A percentile compares a stretch with the other conserved stretches of the same genome.
These are phyloP conservation scores for Xanthorhoe designata DNA, from an alignment of 2,888 invertebrate species.

Conservation along the genomic window DNA sequence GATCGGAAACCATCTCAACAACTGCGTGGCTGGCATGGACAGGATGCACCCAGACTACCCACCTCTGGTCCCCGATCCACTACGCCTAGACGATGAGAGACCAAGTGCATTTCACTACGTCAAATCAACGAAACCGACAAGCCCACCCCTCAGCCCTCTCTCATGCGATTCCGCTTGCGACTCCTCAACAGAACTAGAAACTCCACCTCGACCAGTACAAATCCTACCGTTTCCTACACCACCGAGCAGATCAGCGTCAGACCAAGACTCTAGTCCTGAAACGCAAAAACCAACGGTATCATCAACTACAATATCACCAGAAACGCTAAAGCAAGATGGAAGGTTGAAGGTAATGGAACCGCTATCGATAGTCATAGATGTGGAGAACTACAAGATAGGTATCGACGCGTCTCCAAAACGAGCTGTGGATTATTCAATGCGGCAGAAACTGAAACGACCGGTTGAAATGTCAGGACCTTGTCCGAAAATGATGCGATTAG, in stretches of 20 bases:
- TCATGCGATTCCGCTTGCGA: constrained; percentile 90
- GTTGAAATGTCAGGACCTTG: constrained; percentile 64
- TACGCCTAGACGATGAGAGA: constrained; percentile 75
- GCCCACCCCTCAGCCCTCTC: constrained; percentile 90
- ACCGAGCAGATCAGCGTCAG: constrained; percentile 86
- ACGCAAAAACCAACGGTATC: constrained; percentile 82
- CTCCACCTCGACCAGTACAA: constrained; percentile 79
- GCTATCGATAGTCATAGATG: constrained; percentile 78
- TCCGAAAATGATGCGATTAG: constrained; percentile 64
- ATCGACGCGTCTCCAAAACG: constrained; percentile 80
- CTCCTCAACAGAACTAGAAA: constrained; percentile 82
- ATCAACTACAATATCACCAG: constrained; percentile 83
- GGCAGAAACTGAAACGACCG: constrained; percentile 73
- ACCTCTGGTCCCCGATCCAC: constrained; percentile 85
- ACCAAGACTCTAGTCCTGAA: constrained; percentile 81
- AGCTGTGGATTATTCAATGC: constrained; percentile 78
- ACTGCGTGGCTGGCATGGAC: constrained; percentile 87
- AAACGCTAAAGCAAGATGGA: constrained; percentile 68
- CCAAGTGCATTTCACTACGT: constrained; percentile 79
- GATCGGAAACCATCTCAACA: constrained; percentile 87
- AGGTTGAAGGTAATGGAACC: constrained; percentile 78
- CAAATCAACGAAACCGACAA: constrained; percentile 77
- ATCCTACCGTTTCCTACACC: constrained; percentile 84
- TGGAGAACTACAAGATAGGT: constrained; percentile 80
- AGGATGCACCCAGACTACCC: constrained; percentile 73